Evolutionary conservation across 2,113 vertebrate species (phyloP).

Genomic region (Marmota flaviventris): DNA sequence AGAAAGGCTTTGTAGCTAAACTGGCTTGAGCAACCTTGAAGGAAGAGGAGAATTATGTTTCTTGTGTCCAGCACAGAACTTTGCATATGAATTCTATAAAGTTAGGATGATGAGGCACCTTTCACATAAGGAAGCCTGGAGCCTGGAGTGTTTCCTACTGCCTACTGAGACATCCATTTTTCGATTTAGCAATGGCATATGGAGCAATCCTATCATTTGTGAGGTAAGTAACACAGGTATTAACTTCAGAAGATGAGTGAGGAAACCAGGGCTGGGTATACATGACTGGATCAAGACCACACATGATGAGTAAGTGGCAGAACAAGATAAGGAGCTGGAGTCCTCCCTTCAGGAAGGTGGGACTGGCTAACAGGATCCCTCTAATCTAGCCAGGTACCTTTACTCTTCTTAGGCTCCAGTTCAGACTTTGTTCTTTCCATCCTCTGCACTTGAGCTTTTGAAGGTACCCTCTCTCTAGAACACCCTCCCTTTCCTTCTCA

Average conservation of each 20-base stretch:
- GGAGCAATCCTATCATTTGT: slow-evolving; percentile 11
- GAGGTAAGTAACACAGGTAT: slow-evolving; percentile 39
- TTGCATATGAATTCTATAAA: slow-evolving; percentile 46
- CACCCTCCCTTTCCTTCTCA: neutral
- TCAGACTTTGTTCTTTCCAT: slow-evolving; percentile 25
- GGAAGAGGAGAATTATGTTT: neutral
- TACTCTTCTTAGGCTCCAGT: neutral
- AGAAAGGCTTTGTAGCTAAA: slow-evolving; percentile 26
- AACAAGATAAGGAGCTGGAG: slow-evolving; percentile 54
- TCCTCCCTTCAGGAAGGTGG: neutral
- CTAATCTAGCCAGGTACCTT: neutral
- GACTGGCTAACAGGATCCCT: slow-evolving; percentile 14
- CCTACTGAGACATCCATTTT: slow-evolving; percentile 3
- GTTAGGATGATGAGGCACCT: neutral
- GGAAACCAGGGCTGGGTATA: slow-evolving; percentile 59
- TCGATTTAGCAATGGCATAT: slow-evolving; percentile 59
- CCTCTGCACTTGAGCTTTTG: neutral
- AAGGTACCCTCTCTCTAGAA: neutral
- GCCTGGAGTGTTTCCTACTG: slow-evolving; percentile 23
- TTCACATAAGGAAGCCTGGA: neutral
- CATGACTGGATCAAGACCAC: slow-evolving; percentile 40
- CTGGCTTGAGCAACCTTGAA: slow-evolving; percentile 21
- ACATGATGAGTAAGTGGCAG: slow-evolving; percentile 66
- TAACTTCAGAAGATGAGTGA: slow-evolving; percentile 49
- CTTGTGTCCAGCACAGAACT: neutral